Evolutionary conservation across 2,797 vertebrate species (phyloP), one percentile per base, ranked within the genome.

Genomic region (Lagocephalus sceleratus): DNA sequence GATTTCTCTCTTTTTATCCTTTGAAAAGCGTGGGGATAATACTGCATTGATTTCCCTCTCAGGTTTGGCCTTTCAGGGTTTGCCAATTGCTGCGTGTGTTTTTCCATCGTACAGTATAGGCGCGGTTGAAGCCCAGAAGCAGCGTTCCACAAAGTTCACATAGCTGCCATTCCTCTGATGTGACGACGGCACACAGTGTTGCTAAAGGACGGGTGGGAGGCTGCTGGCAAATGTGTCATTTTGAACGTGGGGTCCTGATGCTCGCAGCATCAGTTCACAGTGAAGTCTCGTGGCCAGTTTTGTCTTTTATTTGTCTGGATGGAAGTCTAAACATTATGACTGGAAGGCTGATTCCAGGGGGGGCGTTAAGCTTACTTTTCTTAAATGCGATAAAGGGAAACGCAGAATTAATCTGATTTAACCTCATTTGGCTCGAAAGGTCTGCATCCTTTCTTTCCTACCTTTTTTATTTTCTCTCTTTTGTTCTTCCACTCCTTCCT

Each of bases 371-470:
- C 66, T 71, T n/a, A 62, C 81, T 84, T 76, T 75, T 85, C 76
- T 64, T 19, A 56, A 60, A 60, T 53, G 59, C 66, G 73, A 84
- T 78, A 74, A 78, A 84, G 68, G 66, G 67, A 70, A 65, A 63
- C 69, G 76, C 81, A 78, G 73, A 76, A 80, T 62, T 62, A 66
- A 56, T 66, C 70, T 46, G 60, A 20, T 70, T 65, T 68, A 85
- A 79, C 84, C 45, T 82, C 77, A 84, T 83, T 79, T 83, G 65
- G 71, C 73, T 79, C 80, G 75, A 81, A 75, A 15, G 20, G 52
- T 76, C 67, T 64, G 44, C 44, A 48, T 59, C 39, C 46, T 71
- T 57, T 71, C 51, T 64, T 58, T 68, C 60, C 51, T 56, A 68
- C 71, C 60, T 65, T 61, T 57, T 47, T 58, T 45, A 19, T 63